Evolutionary conservation across 2,888 invertebrate genomes (phyloP).

Genomic region (Ethmia dodecea): DNA sequence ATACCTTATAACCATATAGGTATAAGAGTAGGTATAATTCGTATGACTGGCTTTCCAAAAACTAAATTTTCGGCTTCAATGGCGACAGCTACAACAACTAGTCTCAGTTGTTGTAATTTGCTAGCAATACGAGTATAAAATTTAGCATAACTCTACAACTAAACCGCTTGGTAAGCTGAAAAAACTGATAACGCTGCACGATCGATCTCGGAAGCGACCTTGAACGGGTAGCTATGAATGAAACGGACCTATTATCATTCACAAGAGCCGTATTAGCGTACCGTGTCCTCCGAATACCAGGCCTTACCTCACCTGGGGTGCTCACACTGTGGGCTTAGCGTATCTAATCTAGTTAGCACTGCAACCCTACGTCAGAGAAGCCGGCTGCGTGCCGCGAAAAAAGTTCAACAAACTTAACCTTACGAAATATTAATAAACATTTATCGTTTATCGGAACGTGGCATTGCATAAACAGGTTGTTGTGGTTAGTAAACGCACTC

Average conservation of each 20-base stretch:
- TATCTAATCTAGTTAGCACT: conserved; percentile 66
- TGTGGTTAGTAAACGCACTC: conserved; percentile 25
- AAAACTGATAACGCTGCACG: conserved; percentile 36
- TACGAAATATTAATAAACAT: conserved; percentile 26
- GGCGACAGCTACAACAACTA: too few relatives aligned
- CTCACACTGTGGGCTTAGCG: conserved; percentile 51
- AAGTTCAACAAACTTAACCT: conserved; percentile 72
- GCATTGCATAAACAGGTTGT: conserved; percentile 24
- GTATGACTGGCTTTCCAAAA: conserved; percentile 15
- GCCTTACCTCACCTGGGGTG: conserved; percentile 29
- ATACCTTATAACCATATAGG: too few relatives aligned
- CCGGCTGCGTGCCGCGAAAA: conserved; percentile 50
- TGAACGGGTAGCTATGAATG: conserved; percentile 36
- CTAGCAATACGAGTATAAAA: too few relatives aligned
- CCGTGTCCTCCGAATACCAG: conserved; percentile 33
- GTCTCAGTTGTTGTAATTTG: too few relatives aligned
- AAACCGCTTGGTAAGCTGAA: conserved; percentile 3
- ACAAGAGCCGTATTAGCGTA: conserved; percentile 31
- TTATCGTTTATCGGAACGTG: conserved; percentile 20
- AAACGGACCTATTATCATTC: conserved; percentile 21
- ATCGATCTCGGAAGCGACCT: conserved; percentile 32
- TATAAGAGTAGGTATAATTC: too few relatives aligned
- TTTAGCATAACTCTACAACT: not conserved
- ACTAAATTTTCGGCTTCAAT: not conserved
- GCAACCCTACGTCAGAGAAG: conserved; percentile 59